A percentile compares a stretch with the other conserved stretches of the same genome.
phyloP scores from a whole-genome alignment of 2,797 vertebrate genomes.

The Mormyrops attenuatus region DNA sequence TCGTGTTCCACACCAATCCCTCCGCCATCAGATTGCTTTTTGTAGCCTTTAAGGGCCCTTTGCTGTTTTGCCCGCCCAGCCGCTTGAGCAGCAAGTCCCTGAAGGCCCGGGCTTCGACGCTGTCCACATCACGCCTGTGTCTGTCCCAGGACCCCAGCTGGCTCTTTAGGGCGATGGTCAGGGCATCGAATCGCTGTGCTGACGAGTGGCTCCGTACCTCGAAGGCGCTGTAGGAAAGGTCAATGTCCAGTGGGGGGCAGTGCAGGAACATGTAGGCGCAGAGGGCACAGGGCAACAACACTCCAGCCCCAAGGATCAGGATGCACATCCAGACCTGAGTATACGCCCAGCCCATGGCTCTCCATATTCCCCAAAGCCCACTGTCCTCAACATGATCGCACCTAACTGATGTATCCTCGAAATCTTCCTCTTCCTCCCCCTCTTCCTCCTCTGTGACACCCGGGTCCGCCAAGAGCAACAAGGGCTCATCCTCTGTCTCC shows the following conservation, averaged over 20 bases:
- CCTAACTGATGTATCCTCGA: conserved; percentile 55
- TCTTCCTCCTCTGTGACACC: conserved; percentile 59
- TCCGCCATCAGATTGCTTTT: conserved; percentile 8
- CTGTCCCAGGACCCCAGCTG: conserved; percentile 93
- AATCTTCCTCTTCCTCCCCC: conserved; percentile 40
- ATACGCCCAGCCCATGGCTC: conserved; percentile 78
- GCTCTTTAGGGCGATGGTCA: conserved; percentile 83
- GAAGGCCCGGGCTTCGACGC: conserved; percentile 71
- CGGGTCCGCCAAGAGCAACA: conserved; percentile 80
- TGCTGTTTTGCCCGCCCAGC: conserved; percentile 58
- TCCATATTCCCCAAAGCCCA: conserved; percentile 69
- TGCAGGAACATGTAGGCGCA: conserved; percentile 86
- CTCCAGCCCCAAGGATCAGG: conserved; percentile 71
- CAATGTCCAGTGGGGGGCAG: conserved; percentile 91
- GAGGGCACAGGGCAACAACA: conserved; percentile 76
- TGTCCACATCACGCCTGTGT: conserved; percentile 75
- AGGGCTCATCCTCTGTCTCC: conserved; percentile 82
- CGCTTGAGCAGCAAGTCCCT: conserved; percentile 76
- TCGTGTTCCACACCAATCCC: neutral
- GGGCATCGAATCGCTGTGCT: conserved; percentile 86
- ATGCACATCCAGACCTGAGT: conserved; percentile 78
- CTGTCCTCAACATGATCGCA: conserved; percentile 45
- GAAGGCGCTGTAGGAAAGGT: conserved; percentile 96
- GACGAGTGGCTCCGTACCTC: conserved; percentile 96
- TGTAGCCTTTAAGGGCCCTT: conserved; percentile 4